Conservation (phyloP, 2,888 invertebrate species). For the Pachliopta kotzebuea region DNA sequence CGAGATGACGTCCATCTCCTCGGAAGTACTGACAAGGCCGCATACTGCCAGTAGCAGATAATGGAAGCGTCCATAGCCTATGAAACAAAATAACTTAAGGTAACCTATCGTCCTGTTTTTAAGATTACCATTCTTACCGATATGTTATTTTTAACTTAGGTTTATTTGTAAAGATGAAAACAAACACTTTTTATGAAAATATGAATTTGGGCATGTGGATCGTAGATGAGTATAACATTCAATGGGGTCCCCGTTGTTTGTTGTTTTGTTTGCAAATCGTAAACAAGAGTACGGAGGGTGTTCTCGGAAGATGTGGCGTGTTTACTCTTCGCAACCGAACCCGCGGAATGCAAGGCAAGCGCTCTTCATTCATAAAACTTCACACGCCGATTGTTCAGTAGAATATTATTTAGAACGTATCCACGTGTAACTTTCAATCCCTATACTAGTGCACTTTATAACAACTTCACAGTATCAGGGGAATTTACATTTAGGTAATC, state of each 20-base stretch:
- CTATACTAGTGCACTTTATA: no score
- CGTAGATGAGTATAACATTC: no score
- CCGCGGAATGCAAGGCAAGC: slow-evolving; percentile 53
- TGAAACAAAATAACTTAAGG: slow-evolving; percentile 28
- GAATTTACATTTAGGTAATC: no score
- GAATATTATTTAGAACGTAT: slow-evolving; percentile 1
- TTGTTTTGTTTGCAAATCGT: slow-evolving; percentile 3
- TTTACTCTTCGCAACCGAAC: slow-evolving; percentile 37
- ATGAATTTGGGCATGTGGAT: no score
- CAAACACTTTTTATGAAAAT: neutral
- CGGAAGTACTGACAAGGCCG: slow-evolving; percentile 96
- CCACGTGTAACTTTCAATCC: slow-evolving; percentile 5
- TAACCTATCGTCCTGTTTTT: neutral
- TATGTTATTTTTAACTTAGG: no score
- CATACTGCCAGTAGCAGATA: slow-evolving; percentile 93
- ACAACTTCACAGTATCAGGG: no score
- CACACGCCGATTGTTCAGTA: slow-evolving; percentile 34
- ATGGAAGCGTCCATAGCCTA: slow-evolving; percentile 94
- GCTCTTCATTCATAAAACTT: slow-evolving; percentile 61
- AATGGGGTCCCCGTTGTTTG: neutral
- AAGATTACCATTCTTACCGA: no score
- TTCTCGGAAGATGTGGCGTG: slow-evolving; percentile 44
- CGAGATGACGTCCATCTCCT: slow-evolving; percentile 97
- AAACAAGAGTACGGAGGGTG: slow-evolving; percentile 20
- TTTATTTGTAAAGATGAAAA: no score